Evolutionary conservation across 2,113 vertebrate genomes (phyloP), one percentile per base, ranked within the genome.

Genomic region (Vulpes lagopus): DNA sequence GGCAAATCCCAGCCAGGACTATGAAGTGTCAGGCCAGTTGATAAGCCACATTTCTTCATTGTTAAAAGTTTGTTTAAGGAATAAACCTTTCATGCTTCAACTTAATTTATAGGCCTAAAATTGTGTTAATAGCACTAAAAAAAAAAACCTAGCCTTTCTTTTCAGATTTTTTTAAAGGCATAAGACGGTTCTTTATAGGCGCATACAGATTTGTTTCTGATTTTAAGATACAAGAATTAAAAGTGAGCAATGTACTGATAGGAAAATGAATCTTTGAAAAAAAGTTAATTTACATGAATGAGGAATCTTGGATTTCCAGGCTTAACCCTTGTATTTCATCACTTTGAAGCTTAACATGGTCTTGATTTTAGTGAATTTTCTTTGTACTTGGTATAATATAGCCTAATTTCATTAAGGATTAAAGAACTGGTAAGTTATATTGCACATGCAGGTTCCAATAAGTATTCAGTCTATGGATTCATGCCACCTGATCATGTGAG

Each of bases 271-370:
- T 76, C 62, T 93, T 88, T 69, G 89, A 94, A 94, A 98, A 59
- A 98, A 98, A 98, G 84, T 92, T 57, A 69, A 57, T 94, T 95
- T 95, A 43, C 65, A 55, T 98, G 95, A 98, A 96, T 97, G 94
- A 93, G 69, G 83, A 88, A 94, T 22, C 67, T 92, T 97, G 17
- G 8, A 67, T 92, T 93, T 82, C 83, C 32, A 88, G 60, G 14
- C 11, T 96, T 83, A 79, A 20, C 30, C 71, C 95, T 51, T 87
- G 9, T 92, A 94, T 96, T 92, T 89, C 95, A 60, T 93, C 62
- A 76, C 32, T 91, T 95, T 93, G 73, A 97, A 94, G 60, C 51
- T 95, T 86, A 91, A 65, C 55, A 71, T 97, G 67, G 65, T 93
- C 89, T 95, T 94, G 35, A 96, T 96, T 97, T 94, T 91, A 95